Conservation (phyloP, 1,140 invertebrate genomes). For the Amyelois transitella region DNA sequence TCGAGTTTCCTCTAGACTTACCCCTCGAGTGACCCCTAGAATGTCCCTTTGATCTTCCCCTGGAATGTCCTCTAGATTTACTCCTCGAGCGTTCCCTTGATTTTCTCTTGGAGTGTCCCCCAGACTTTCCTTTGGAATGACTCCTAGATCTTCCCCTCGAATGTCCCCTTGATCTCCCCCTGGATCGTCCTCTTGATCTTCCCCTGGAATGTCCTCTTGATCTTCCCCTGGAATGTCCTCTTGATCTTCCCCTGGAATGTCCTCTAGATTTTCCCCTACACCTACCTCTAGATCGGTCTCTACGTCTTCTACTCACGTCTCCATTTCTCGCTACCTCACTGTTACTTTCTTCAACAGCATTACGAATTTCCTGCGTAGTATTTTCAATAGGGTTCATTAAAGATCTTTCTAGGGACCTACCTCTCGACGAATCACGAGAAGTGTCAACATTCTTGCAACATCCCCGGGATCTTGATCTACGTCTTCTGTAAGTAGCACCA, state of each 20-base stretch:
- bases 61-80: slow-evolving; percentile 8
- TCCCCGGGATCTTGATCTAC: neutral
- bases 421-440: neutral
- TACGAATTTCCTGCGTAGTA: neutral
- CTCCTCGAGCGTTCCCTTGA: slow-evolving; percentile 14
- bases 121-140: slow-evolving; percentile 11
- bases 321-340: neutral
- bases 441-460: neutral
- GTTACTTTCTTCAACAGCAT: neutral
- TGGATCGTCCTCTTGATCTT: slow-evolving; percentile 3
- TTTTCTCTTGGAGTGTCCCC: slow-evolving; percentile 2
- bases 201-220: slow-evolving; percentile 6
- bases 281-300: slow-evolving; percentile 1
- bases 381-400: neutral
- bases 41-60: neutral
- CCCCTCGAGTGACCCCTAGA: slow-evolving; percentile 10
- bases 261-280: slow-evolving; percentile 5
- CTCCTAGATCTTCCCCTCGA: slow-evolving; percentile 12
- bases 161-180: slow-evolving; percentile 4
- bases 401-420: neutral
- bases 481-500: neutral
- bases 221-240: neutral
- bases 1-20: slow-evolving; percentile 8
- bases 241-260: neutral
- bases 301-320: neutral